Percentiles rank a stretch among this genome's conserved stretches.
Conservation (phyloP, 2,888 invertebrate genomes). For the Capitulum mitella region DNA sequence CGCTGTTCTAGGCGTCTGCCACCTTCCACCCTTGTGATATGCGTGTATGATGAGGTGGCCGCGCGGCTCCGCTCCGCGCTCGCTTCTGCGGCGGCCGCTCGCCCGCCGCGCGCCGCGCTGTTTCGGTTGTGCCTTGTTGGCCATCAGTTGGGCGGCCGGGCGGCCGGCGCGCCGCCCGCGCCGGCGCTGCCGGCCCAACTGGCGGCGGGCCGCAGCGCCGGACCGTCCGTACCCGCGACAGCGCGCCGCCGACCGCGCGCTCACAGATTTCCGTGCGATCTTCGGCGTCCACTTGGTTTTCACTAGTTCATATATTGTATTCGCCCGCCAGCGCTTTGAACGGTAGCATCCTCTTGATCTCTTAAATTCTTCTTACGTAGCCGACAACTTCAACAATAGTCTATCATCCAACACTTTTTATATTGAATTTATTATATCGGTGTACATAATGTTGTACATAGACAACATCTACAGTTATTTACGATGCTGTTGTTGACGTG, state of each 20-base stretch:
- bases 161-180: not conserved
- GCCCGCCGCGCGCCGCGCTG: not conserved
- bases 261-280: not conserved
- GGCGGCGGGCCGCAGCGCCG: too few species aligned
- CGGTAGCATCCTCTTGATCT: not conserved
- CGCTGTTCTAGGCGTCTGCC: conserved; percentile 16
- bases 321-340: not conserved
- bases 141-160: not conserved
- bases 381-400: conserved; percentile 6
- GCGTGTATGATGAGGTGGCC: not conserved
- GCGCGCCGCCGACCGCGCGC: too few species aligned
- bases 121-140: conserved; percentile 16
- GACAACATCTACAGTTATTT: conserved; percentile 14
- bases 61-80: not conserved
- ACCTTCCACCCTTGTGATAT: conserved; percentile 19
- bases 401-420: conserved; percentile 20
- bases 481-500: not conserved
- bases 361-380: not conserved
- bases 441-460: conserved; percentile 22
- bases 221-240: too few species aligned
- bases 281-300: not conserved
- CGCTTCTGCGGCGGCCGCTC: too few species aligned
- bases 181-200: too few species aligned
- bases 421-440: conserved; percentile 12
- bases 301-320: not conserved